Conservation (phyloP, 2,113 vertebrate genomes). For the Brachirus orientalis region DNA sequence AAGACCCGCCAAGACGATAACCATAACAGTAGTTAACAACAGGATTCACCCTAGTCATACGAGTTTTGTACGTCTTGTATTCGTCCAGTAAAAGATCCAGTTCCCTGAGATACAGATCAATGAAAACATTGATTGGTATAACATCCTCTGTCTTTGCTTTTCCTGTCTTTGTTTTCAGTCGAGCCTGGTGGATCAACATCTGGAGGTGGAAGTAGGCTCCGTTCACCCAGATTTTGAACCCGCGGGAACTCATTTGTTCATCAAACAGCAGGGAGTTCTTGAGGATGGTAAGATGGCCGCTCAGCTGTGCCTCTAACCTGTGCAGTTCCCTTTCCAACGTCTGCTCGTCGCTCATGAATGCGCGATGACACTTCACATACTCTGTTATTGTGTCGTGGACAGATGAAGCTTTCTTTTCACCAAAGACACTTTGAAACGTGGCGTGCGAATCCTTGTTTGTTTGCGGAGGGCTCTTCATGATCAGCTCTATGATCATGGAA, state of each 20-base stretch:
- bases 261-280: conserved; percentile 26
- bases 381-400: conserved; percentile 16
- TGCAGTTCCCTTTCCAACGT: neutral
- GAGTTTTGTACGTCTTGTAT: no score
- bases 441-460: fast-evolving
- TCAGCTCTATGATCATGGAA: conserved; percentile 3
- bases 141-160: no score
- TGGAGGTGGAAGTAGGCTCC: conserved; percentile 31
- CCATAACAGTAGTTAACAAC: no score
- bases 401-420: conserved; percentile 27
- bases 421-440: neutral
- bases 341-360: neutral
- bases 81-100: no score
- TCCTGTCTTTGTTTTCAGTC: conserved; percentile 5
- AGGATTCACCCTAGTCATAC: no score
- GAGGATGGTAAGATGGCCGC: conserved; percentile 16
- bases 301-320: neutral
- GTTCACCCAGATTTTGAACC: conserved; percentile 24
- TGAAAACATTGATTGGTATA: no score
- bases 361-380: no score
- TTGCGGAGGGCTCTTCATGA: fast-evolving
- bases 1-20: no score
- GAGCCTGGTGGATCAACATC: conserved; percentile 32
- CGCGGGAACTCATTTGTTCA: conserved; percentile 1
- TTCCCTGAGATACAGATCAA: no score